Conservation (phyloP, 2,888 invertebrate species). For the Agonopterix heracliana region DNA sequence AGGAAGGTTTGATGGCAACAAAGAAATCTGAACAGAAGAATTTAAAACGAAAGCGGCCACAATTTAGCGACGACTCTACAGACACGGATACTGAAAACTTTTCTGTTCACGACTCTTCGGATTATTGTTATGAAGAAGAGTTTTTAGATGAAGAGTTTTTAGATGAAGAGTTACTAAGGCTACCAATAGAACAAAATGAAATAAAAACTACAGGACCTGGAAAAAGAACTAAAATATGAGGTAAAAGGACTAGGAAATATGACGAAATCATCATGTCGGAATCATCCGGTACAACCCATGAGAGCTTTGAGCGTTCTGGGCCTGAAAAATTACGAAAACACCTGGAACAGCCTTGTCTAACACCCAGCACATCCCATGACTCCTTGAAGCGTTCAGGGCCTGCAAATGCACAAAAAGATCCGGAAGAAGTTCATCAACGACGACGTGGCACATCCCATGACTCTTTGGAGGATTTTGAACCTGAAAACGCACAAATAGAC, state of each 20-base stretch:
- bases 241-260: neutral
- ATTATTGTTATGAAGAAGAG: neutral
- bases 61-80: neutral
- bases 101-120: neutral
- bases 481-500: no score
- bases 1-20: neutral
- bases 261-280: neutral
- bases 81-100: neutral
- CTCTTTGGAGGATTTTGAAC: no score
- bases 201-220: neutral
- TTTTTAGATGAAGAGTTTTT: neutral
- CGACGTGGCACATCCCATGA: no score
- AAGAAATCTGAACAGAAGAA: neutral
- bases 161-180: neutral
- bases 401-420: neutral
- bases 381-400: neutral
- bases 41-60: neutral
- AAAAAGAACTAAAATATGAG: neutral
- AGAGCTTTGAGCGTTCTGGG: no score
- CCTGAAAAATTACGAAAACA: neutral
- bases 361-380: neutral
- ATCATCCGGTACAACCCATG: neutral
- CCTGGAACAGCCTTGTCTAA: neutral
- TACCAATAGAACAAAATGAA: neutral
- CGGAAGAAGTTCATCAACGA: no score